A percentile compares a stretch with the other conserved stretches of the same genome.
phyloP scores from a whole-genome alignment of 92 coral and sea anemone species.

The Virgularia gustaviana region DNA sequence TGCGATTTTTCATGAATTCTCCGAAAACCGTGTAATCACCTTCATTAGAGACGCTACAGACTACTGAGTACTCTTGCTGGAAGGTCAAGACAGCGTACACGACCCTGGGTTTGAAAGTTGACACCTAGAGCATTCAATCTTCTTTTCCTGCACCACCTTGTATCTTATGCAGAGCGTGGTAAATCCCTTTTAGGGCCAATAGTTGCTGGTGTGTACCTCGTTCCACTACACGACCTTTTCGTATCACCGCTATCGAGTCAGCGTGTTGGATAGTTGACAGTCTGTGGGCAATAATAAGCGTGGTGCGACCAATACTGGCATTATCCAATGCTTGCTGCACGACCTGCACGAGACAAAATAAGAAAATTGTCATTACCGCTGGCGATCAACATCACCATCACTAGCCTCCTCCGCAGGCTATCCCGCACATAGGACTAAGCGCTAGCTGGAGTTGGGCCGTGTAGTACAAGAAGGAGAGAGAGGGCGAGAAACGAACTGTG shows the following conservation, averaged over 20 bases:
- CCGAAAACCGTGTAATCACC: too few species aligned
- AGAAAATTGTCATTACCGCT: background rate
- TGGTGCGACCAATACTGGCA: slow-evolving; percentile 89
- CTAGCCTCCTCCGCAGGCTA: background rate
- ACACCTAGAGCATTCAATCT: too few species aligned
- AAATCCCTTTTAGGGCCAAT: slow-evolving; percentile 68
- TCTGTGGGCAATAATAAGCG: slow-evolving; percentile 86
- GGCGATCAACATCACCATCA: background rate
- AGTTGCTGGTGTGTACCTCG: slow-evolving; percentile 91
- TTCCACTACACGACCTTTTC: slow-evolving; percentile 87
- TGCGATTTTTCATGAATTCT: too few species aligned
- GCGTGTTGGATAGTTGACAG: slow-evolving; percentile 91
- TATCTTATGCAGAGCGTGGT: slow-evolving; percentile 71
- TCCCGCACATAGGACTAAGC: background rate
- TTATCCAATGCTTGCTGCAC: slow-evolving; percentile 88
- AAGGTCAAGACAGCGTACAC: too few species aligned
- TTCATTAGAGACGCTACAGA: too few species aligned
- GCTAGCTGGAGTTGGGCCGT: background rate
- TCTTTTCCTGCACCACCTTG: slow-evolving; percentile 35
- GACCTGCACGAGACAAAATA: slow-evolving; percentile 49
- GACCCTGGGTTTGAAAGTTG: too few species aligned
- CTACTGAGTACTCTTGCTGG: too few species aligned
- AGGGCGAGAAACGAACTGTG: too few species aligned
- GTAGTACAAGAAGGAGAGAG: too few species aligned
- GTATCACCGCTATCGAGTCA: slow-evolving; percentile 75